phyloP scores from a whole-genome alignment of 2,113 vertebrate species.

The Thryonomys swinderianus region DNA sequence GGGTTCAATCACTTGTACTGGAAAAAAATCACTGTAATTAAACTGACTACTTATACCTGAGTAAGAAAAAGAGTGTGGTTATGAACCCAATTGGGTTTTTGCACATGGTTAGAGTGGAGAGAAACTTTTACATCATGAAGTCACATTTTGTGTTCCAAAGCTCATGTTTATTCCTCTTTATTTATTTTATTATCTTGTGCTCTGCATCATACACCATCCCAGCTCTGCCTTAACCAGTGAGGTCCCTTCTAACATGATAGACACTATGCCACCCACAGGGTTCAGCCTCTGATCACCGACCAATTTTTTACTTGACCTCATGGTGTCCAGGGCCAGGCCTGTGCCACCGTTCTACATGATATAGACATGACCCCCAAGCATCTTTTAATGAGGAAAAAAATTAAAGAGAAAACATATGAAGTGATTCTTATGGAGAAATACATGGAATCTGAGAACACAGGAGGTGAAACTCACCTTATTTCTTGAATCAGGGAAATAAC shows the following conservation, averaged over 20 bases:
- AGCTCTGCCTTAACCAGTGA: not conserved
- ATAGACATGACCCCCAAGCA: not conserved
- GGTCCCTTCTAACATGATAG: not conserved
- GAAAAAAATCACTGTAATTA: not conserved
- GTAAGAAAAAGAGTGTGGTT: not conserved
- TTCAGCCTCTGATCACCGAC: not conserved
- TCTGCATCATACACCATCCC: not conserved
- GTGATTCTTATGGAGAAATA: not conserved
- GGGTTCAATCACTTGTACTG: not conserved
- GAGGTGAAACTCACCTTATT: not conserved
- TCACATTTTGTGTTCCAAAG: not conserved
- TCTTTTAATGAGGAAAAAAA: not conserved
- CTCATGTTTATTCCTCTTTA: not conserved
- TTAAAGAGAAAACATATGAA: not conserved
- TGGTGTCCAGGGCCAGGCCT: not conserved
- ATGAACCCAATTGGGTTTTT: not conserved
- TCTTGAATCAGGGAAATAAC: not conserved
- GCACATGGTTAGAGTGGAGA: not conserved
- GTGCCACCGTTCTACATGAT: not conserved
- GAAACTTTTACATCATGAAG: not conserved
- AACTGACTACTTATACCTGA: not conserved
- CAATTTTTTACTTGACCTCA: not conserved
- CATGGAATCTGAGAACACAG: not conserved
- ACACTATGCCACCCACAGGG: not conserved
- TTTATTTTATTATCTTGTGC: not conserved